Evolutionary conservation across 2,888 invertebrate genomes (phyloP).

Genomic region (Xestia c-nigrum): DNA sequence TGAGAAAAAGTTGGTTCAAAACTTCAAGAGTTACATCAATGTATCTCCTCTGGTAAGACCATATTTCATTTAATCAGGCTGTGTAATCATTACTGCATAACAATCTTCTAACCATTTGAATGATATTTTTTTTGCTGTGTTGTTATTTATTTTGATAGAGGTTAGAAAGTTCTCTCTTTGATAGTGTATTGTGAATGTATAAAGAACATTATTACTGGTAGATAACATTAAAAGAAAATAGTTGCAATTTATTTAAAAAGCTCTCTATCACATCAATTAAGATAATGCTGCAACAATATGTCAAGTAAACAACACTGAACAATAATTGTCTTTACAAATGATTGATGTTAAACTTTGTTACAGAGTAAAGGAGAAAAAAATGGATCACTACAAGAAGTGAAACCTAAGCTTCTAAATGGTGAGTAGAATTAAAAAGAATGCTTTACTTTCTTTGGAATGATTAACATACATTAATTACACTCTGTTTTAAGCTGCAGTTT

Average conservation of each 20-base stretch:
- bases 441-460: background rate
- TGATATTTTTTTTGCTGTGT: constrained; percentile 13
- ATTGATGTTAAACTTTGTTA: constrained; percentile 62
- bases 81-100: background rate
- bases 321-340: background rate
- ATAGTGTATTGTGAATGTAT: background rate
- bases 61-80: background rate
- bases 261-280: background rate
- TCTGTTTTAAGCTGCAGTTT: too few relatives aligned
- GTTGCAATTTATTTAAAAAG: background rate
- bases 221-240: background rate
- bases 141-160: constrained; percentile 54
- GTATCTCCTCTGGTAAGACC: constrained; percentile 82
- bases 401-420: constrained; percentile 90
- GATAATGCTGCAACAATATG: constrained; percentile 4
- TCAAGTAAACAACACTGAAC: constrained; percentile 17
- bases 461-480: background rate
- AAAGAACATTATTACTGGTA: background rate
- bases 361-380: constrained; percentile 89
- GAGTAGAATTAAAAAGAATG: constrained; percentile 64
- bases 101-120: background rate
- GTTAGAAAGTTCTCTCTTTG: constrained; percentile 50
- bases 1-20: constrained; percentile 89
- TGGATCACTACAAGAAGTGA: constrained; percentile 88
- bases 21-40: constrained; percentile 91